Base-by-base conservation (phyloP, 2,113 vertebrate species). In the Hyla sarda region DNA sequence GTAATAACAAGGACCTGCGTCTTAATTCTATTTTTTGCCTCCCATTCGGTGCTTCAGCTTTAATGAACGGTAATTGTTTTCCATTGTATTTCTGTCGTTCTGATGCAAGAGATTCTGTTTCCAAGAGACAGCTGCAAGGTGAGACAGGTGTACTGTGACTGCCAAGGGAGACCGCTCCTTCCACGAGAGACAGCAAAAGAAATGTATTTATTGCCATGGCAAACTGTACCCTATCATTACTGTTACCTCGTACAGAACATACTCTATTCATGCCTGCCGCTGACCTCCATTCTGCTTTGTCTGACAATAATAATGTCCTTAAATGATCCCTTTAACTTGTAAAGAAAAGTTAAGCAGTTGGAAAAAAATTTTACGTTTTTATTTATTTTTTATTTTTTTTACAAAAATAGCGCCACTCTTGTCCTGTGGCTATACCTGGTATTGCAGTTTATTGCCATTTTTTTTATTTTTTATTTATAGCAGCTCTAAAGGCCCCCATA, bases 21-120 rank as follows among this genome's bases (percentile, higher is more conserved):
- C 60, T 82, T 81, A 60, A 81, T 81, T 82, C 58, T 65, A 67
- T 62, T 82, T 67, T 82, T 82, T 82, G 37, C 75, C 52, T 77
- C 37, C 73, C 73, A 32, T 72, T 79, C 72, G 62, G 75, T 14
- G 30, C 47, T 65, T 72, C 47, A 41, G 28, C 48, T 80, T 48
- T 69, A 69, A 72, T 67, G 30, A 41, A 9, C 19, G 41, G 48
- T 71, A 79, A 86, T 86, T 86, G 74, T 86, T 86, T 86, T 86
- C 84, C 84, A 86, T 85, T 80, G 84, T 80, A 86, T 80, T 72
- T 80, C 52, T 80, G 65, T 21, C 76, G 41, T 80, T 80, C 84
- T 86, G 84, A 86, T 80, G 75, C 84, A 86, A 80, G 84, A 79
- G 84, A 23, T 80, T 78, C 25, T 71, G 84, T 86, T 80, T 86